Conservation (phyloP, 1,140 invertebrate species). For the Artemia franciscana region DNA sequence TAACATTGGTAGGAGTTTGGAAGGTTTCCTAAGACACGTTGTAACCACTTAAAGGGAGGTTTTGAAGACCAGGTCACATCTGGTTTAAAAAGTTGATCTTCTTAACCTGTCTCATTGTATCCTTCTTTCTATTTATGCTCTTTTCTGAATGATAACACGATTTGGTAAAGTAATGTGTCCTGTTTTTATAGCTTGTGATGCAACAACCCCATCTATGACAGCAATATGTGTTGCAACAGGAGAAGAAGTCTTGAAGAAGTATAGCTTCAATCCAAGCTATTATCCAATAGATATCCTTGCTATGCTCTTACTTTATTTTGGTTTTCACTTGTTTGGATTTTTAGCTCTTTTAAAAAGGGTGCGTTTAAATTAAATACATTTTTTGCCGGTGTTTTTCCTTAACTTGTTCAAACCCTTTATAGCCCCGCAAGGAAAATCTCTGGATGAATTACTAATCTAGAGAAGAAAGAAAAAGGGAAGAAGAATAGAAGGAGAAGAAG, state of each 20-base stretch:
- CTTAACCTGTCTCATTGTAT: conserved; percentile 11
- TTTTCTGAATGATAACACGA: no score
- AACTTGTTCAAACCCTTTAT: no score
- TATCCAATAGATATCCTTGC: conserved; percentile 36
- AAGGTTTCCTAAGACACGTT: background rate
- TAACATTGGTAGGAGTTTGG: background rate
- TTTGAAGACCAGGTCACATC: conserved; percentile 1
- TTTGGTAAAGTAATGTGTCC: no score
- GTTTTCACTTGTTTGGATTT: conserved; percentile 42
- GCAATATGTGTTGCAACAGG: conserved; percentile 36
- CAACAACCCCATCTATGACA: conserved; percentile 27
- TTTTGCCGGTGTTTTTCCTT: no score
- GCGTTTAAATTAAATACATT: background rate
- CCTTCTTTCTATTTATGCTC: conserved; percentile 8
- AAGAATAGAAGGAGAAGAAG: no score
- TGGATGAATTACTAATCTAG: no score
- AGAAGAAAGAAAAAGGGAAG: no score
- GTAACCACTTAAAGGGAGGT: background rate
- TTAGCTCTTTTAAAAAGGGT: conserved; percentile 26
- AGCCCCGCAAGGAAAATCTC: no score
- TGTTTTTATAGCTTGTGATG: conserved; percentile 35
- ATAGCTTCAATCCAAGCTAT: conserved; percentile 38
- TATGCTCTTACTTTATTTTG: conserved; percentile 34
- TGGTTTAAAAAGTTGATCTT: conserved; percentile 10
- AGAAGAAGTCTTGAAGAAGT: conserved; percentile 38